phyloP scores from a whole-genome alignment of 2,888 invertebrate species.

The Malthinus seriepunctatus region DNA sequence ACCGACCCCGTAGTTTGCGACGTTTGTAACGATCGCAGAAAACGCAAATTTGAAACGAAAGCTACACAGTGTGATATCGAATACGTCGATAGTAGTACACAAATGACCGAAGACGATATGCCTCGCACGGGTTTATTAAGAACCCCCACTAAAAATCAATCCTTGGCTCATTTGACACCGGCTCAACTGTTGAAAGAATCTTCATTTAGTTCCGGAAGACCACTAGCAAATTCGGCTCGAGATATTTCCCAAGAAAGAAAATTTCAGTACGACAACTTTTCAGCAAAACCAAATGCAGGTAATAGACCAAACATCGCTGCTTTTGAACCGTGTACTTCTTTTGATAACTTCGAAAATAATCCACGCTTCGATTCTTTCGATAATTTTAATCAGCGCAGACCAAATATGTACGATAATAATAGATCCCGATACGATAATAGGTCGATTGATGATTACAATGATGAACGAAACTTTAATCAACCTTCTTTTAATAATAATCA shows the following conservation, averaged over 20 bases:
- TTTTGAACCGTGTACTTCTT: background rate
- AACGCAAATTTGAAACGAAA: constrained; percentile 33
- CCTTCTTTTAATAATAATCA: background rate
- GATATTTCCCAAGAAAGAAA: too few relatives aligned
- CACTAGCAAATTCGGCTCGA: too few relatives aligned
- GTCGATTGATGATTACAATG: background rate
- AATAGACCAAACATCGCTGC: background rate
- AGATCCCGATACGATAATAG: background rate
- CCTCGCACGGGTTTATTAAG: constrained; percentile 34
- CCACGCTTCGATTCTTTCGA: background rate
- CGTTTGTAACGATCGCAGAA: constrained; percentile 44
- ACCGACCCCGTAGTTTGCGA: constrained; percentile 43
- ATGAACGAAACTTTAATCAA: background rate
- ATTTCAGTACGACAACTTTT: too few relatives aligned
- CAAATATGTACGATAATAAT: background rate
- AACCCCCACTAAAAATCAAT: constrained; percentile 41
- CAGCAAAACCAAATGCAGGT: too few relatives aligned
- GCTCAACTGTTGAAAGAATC: constrained; percentile 46
- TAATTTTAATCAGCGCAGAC: background rate
- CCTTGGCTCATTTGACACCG: constrained; percentile 50
- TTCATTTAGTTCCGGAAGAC: background rate
- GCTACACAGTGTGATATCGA: constrained; percentile 39
- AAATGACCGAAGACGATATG: constrained; percentile 49
- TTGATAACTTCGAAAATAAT: background rate
- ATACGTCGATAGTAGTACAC: constrained; percentile 45